These are phyloP conservation scores for Eucidaris tribuloides DNA, from an alignment of 35 echinoderm and acorn worm genomes.

Conservation along the genomic window DNA sequence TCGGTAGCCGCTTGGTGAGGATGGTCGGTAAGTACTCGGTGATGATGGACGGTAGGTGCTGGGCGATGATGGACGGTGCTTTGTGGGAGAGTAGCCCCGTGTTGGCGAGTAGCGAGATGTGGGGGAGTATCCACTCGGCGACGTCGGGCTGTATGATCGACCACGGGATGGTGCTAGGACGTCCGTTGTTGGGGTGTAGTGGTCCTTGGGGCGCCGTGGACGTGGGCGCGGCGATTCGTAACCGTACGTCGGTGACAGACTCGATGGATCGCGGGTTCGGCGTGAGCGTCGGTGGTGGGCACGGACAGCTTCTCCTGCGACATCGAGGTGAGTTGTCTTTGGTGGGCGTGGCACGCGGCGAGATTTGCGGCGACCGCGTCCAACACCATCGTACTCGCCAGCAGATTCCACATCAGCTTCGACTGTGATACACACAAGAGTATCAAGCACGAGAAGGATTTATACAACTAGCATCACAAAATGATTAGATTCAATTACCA, in stretches of 20 bases:
- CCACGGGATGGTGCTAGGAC: constrained; percentile 18
- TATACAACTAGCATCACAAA: too few species aligned
- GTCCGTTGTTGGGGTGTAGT: constrained; percentile 15
- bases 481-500: too few species aligned
- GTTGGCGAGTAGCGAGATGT: constrained; percentile 22
- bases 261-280: not conserved
- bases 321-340: not conserved
- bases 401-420: constrained; percentile 85
- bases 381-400: constrained; percentile 49
- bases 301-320: not conserved
- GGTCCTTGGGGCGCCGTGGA: not conserved
- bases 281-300: constrained; percentile 26
- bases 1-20: not conserved
- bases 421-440: too few species aligned
- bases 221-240: not conserved
- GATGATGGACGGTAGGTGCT: not conserved
- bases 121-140: not conserved
- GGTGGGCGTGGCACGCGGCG: constrained; percentile 15
- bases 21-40: not conserved
- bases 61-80: not conserved
- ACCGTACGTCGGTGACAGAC: constrained; percentile 1
- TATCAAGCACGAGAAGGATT: too few species aligned
- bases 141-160: constrained; percentile 41
- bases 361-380: constrained; percentile 3
- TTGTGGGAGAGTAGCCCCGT: not conserved